These are phyloP conservation scores for Caenorhabditis sp. DNA, from an alignment of 2,888 invertebrate genomes.

Conservation along the genomic window DNA sequence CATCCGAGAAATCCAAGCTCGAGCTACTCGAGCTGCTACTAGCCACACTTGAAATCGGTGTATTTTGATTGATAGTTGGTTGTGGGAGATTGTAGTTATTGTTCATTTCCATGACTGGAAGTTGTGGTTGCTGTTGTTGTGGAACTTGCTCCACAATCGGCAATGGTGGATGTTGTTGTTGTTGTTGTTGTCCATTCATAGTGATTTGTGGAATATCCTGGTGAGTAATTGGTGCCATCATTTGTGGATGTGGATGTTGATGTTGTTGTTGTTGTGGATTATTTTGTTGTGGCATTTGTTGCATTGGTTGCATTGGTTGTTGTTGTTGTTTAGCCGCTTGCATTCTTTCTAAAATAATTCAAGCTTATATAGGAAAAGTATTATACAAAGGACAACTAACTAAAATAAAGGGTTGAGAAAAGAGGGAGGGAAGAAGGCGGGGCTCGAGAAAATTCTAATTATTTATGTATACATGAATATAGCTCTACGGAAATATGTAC, in stretches of 20 bases:
- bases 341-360: constrained; percentile 19
- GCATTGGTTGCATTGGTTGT: constrained; percentile 3
- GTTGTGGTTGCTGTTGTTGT: constrained; percentile 9
- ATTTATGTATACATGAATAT: not conserved
- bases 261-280: constrained; percentile 1
- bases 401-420: not conserved
- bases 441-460: not conserved
- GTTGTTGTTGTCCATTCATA: not conserved
- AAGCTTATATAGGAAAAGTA: too few species aligned
- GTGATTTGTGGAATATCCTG: not conserved
- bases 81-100: constrained; percentile 21
- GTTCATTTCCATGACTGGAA: not conserved
- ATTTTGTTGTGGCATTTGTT: not conserved
- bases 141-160: constrained; percentile 4
- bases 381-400: not conserved
- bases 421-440: not conserved
- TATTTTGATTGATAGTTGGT: constrained; percentile 17
- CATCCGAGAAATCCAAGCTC: constrained; percentile 33
- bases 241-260: constrained; percentile 19
- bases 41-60: constrained; percentile 37
- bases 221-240: not conserved
- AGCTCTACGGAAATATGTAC: not conserved
- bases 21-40: constrained; percentile 20
- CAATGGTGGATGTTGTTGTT: too few species aligned
- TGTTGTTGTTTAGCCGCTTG: constrained; percentile 13